Evolutionary conservation across 2,888 invertebrate species (phyloP).

Genomic region (Yponomeuta sedellus): DNA sequence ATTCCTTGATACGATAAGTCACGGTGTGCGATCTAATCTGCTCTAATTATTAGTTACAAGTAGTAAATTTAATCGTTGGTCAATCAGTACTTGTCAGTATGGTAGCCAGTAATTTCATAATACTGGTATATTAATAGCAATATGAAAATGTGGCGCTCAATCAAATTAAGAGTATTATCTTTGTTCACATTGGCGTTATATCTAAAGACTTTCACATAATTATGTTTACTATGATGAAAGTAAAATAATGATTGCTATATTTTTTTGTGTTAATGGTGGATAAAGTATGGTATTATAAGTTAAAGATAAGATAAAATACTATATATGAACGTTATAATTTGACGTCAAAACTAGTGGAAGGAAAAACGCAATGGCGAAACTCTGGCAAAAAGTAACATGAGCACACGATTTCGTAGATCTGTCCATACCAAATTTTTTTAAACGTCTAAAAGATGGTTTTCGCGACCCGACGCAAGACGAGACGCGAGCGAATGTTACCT

Average conservation of each 20-base stretch:
- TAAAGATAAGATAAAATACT: too few relatives aligned
- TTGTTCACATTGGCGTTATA: conserved; percentile 33
- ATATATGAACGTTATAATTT: too few relatives aligned
- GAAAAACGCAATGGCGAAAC: background rate
- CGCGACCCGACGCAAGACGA: background rate
- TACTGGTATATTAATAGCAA: conserved; percentile 26
- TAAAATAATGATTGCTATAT: conserved; percentile 20
- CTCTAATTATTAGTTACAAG: background rate
- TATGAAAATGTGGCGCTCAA: conserved; percentile 17
- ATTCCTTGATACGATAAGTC: background rate
- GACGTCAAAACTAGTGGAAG: too few relatives aligned
- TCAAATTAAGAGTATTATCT: conserved; percentile 21
- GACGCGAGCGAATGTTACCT: background rate
- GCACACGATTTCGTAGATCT: background rate
- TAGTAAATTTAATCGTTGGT: background rate
- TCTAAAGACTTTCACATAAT: conserved; percentile 51
- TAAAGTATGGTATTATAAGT: background rate
- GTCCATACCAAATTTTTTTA: background rate
- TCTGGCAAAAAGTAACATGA: background rate
- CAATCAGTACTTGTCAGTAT: background rate
- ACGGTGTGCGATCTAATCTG: background rate
- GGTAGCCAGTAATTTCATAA: conserved; percentile 24
- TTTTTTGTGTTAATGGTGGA: background rate
- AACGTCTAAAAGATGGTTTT: background rate
- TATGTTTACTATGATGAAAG: conserved; percentile 24